Base-by-base conservation (phyloP, 1,140 invertebrate genomes). In the Helicoverpa zea region DNA sequence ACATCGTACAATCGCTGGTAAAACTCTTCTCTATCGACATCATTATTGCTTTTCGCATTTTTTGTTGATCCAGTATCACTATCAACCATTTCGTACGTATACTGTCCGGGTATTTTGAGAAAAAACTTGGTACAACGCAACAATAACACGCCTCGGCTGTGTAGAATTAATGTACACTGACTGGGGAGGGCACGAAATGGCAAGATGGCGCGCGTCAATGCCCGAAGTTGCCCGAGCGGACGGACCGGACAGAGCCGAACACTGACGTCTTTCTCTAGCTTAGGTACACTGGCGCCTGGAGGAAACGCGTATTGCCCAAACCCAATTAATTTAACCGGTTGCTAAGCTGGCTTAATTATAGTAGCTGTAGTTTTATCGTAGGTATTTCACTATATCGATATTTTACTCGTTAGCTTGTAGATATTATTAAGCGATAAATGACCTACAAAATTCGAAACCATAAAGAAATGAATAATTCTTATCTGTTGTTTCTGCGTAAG, bases 21-120 rank as follows among this genome's bases (percentile, higher is more conserved):
- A 83, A 89, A 91, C 47, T 86, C 82, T n/a, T 86, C 87, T 61
- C 83, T 83, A 63, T 89, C 83, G 1, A 91, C 90, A 18, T 87
- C 43, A 64, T 66, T 35, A 75, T 51, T 68, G 18, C 43, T 23
- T 52, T 54, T 54, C 29, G 4, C n/a, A 51, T 7, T 35, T 35
- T 14, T 52, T 7, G 3, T 4, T 10, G 68, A 3, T 29, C 14
- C 9, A 11, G 23, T 56, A 35, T 59, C 43, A 49, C 14, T 35
- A 58, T 43, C 12, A 70, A 47, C 18, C 56, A 63, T 59, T 76
- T 61, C 3, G 14, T 23, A 49, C 35, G 23, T 10, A 76, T 23
- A 7, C 12, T 29, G 14, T 12, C 16, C 18, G 14, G 47, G 11
- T 63, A 59, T 52, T 76, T 49, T 51, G 12, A 49, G 43, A 76